Evolutionary conservation across 2,113 vertebrate genomes (phyloP), one percentile per base, ranked within the genome.

Genomic region (Tenebrosternarchus preto): DNA sequence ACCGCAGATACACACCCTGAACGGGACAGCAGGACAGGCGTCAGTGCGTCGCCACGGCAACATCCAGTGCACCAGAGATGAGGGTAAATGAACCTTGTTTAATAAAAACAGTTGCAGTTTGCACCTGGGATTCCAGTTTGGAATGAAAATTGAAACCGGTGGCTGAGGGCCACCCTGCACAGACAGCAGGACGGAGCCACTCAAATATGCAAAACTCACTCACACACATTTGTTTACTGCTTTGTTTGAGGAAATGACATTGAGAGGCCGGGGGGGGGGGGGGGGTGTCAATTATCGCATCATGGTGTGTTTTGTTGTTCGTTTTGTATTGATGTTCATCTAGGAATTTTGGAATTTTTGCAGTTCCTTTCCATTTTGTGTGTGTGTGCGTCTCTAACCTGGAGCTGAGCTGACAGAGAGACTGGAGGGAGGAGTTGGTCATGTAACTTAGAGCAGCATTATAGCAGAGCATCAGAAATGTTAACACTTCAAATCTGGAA

Each of bases 391-490:
- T 27, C 1, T 19, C 86, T 94, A 93, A 99, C 98, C 97, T 96
- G 90, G 98, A 98, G 88, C 94, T 96, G 86, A 98, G 94, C 3
- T 96, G 97, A 91, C 97, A 99, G 83, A 99, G 89, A 0, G 97
- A 97, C 83, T 96, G 96, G 84, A 99, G 94, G 84, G 98, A 98
- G 83, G 93, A 92, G 83, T 92, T 80, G 85, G 94, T 94, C 96
- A 98, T 95, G 89, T 96, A 95, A 89, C 94, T 96, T 90, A 99
- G 94, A 86, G 96, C 93, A 88, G 96, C 94, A 56, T 98, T 99
- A 90, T 99, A 99, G 88, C 96, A 97, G 82, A 98, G 92, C 85
- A 99, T 90, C 86, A 99, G 95, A 87, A 98, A 98, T 78, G 96
- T 95, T 93, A 99, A 90, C 71, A 99, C 97, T 92, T 98, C 96